phyloP scores from a whole-genome alignment of 2,888 invertebrate species.

The Rhyacophila evoluta region DNA sequence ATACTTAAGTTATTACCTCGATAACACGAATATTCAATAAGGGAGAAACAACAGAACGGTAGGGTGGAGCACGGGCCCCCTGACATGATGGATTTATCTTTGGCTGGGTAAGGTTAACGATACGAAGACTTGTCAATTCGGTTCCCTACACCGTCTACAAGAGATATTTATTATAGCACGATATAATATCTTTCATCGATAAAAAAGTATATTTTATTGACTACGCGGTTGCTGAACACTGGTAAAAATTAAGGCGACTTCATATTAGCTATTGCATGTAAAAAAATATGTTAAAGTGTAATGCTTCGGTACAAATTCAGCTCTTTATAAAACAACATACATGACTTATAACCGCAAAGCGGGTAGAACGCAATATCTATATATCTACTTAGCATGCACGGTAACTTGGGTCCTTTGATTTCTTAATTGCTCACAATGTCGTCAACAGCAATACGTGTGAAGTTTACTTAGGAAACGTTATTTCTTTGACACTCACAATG shows the following conservation, averaged over 20 bases:
- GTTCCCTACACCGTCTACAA: conserved; percentile 1
- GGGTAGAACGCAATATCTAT: no score
- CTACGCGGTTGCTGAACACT: conserved; percentile 46
- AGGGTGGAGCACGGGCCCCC: conserved; percentile 17
- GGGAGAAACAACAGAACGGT: neutral
- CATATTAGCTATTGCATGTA: conserved; percentile 42
- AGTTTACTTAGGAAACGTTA: no score
- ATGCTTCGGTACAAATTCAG: neutral
- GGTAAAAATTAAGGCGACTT: conserved; percentile 50
- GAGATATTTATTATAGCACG: neutral
- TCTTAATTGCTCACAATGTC: no score
- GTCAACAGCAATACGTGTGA: no score
- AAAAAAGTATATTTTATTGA: conserved; percentile 40
- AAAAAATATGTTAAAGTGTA: conserved; percentile 33
- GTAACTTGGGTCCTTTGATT: no score
- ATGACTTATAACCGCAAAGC: no score
- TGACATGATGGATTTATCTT: conserved; percentile 23
- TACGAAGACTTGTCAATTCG: conserved; percentile 26
- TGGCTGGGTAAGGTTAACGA: conserved; percentile 43
- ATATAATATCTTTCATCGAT: conserved; percentile 13
- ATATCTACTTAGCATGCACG: no score
- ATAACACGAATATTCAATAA: neutral
- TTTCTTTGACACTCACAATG: no score
- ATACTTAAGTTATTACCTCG: conserved; percentile 28
- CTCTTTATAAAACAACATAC: neutral